These are phyloP conservation scores for Hydrophis major DNA, from an alignment of 2,797 vertebrate species.

Conservation along the genomic window DNA sequence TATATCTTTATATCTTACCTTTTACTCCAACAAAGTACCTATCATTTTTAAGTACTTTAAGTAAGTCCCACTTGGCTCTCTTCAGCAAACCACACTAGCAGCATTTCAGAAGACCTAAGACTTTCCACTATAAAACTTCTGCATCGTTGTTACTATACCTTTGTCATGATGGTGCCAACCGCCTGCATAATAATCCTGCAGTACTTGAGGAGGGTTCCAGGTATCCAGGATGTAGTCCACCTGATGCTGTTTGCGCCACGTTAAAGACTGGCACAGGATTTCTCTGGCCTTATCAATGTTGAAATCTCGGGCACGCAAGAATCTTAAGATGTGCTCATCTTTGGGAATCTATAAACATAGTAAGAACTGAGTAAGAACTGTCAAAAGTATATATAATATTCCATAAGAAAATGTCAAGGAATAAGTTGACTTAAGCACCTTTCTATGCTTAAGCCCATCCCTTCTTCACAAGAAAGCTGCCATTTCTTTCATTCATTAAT, in stretches of 20 bases:
- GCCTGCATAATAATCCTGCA: slow-evolving; percentile 92
- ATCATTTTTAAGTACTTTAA: background rate
- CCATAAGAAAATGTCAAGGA: background rate
- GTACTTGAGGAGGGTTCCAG: slow-evolving; percentile 91
- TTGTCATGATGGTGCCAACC: slow-evolving; percentile 97
- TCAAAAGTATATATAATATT: background rate
- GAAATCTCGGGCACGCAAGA: slow-evolving; percentile 91
- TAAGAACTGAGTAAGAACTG: background rate
- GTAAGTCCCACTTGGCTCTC: background rate
- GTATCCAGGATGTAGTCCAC: slow-evolving; percentile 95
- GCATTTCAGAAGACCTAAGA: background rate
- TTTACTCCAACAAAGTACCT: background rate
- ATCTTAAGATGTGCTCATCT: slow-evolving; percentile 94
- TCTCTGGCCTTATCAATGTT: slow-evolving; percentile 93
- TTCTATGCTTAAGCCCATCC: background rate
- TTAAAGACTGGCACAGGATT: slow-evolving; percentile 90
- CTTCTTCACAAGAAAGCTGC: background rate
- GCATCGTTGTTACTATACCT: slow-evolving; percentile 60
- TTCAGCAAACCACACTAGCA: background rate
- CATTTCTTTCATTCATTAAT: background rate
- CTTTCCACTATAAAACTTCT: background rate
- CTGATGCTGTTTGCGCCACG: slow-evolving; percentile 96
- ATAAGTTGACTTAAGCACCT: background rate
- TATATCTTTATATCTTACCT: background rate
- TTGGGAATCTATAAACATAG: slow-evolving; percentile 84